Evolutionary conservation across 2,888 invertebrate species (phyloP).

Genomic region (Merodon equestris): DNA sequence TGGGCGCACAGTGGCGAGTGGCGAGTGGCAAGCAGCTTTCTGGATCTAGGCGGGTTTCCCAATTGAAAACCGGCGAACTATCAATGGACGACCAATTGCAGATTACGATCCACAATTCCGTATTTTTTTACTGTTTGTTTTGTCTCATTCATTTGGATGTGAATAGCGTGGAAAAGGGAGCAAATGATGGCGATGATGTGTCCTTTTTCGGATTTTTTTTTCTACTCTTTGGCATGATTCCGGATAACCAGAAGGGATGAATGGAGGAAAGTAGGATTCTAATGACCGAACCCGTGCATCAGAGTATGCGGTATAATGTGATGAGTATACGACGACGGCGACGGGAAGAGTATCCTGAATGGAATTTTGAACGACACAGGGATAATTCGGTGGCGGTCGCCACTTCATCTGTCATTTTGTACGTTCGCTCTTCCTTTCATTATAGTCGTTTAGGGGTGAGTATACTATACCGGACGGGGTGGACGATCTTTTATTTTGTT

Average conservation of each 20-base stretch:
- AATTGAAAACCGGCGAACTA: constrained; percentile 43
- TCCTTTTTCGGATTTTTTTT: constrained; percentile 51
- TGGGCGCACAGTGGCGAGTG: constrained; percentile 37
- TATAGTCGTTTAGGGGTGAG: constrained; percentile 55
- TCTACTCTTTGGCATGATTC: not conserved
- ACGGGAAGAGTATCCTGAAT: constrained; percentile 50
- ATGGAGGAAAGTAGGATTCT: constrained; percentile 43
- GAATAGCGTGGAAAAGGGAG: constrained; percentile 23
- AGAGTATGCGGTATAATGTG: constrained; percentile 54
- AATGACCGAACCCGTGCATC: constrained; percentile 2
- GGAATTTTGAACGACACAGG: constrained; percentile 58
- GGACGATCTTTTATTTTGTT: constrained; percentile 30
- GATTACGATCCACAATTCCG: constrained; percentile 51
- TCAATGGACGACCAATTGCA: constrained; percentile 66
- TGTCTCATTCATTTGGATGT: constrained; percentile 20
- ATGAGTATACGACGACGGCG: constrained; percentile 42
- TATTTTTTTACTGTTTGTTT: too few species aligned
- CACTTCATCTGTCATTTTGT: constrained; percentile 52
- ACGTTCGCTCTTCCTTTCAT: constrained; percentile 31
- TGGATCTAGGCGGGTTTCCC: too few species aligned
- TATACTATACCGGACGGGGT: too few species aligned
- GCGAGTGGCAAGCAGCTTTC: constrained; percentile 18
- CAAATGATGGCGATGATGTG: constrained; percentile 62
- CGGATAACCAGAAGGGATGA: constrained; percentile 27
- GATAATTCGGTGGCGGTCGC: constrained; percentile 15